A percentile compares a stretch with the other conserved stretches of the same genome.
phyloP scores from a whole-genome alignment of 2,888 invertebrate species.

The Drosophila robusta region DNA sequence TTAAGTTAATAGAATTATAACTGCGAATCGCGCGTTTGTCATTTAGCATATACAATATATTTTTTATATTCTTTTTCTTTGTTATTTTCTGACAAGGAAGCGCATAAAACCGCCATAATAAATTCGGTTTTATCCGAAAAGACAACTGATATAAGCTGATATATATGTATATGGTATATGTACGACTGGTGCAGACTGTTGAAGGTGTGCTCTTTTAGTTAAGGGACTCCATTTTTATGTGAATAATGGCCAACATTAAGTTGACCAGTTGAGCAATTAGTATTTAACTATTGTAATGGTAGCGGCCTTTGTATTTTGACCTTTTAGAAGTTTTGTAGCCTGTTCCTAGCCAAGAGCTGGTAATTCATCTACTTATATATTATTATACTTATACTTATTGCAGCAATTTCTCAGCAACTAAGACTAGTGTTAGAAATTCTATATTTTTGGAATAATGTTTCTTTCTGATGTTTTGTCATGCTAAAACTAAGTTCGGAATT shows the following conservation, averaged over 20 bases:
- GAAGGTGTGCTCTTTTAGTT: not conserved
- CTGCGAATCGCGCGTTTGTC: conserved; percentile 46
- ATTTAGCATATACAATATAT: conserved; percentile 21
- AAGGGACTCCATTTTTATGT: not conserved
- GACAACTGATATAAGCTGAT: conserved; percentile 31
- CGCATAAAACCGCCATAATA: conserved; percentile 67
- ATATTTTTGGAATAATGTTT: too few relatives aligned
- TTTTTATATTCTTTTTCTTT: conserved; percentile 6
- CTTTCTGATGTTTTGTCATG: too few relatives aligned
- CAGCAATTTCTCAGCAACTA: too few relatives aligned
- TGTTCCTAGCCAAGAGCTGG: too few relatives aligned
- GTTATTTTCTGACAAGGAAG: conserved; percentile 11
- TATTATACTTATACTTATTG: too few relatives aligned
- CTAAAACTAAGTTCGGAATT: too few relatives aligned
- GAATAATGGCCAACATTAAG: not conserved
- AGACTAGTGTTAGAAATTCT: too few relatives aligned
- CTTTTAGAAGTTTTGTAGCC: too few relatives aligned
- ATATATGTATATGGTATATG: not conserved
- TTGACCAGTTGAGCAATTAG: not conserved
- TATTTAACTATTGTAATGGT: not conserved
- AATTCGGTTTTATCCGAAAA: conserved; percentile 64
- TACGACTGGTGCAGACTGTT: not conserved
- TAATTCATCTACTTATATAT: too few relatives aligned
- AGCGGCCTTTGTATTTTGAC: not conserved
- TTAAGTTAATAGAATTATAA: conserved; percentile 78